phyloP scores from a whole-genome alignment of 1,140 invertebrate species.

The Euwallacea fornicatus region DNA sequence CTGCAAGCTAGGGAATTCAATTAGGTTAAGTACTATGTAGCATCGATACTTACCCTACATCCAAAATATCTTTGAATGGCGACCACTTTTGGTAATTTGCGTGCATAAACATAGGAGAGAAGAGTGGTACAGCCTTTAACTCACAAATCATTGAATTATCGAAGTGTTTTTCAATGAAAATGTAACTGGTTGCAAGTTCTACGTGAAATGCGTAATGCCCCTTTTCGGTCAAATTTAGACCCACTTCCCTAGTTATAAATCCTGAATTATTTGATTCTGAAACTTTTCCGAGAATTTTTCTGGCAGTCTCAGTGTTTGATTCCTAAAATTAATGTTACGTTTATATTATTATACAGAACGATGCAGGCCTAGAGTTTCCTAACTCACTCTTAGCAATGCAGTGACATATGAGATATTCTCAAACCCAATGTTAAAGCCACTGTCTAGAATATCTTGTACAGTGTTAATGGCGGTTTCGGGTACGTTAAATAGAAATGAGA shows the following conservation, averaged over 20 bases:
- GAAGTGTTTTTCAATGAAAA: conserved; percentile 45
- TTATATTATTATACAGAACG: not conserved
- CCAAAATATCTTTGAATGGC: conserved; percentile 45
- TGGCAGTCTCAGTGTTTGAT: not conserved
- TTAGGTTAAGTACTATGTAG: not conserved
- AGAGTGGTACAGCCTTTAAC: conserved; percentile 46
- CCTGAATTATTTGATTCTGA: conserved; percentile 6
- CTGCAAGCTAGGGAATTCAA: conserved; percentile 27
- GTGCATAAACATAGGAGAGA: conserved; percentile 41
- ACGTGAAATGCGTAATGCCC: conserved; percentile 48
- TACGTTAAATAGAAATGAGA: conserved; percentile 68
- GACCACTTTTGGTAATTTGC: conserved; percentile 46
- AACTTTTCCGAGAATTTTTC: conserved; percentile 14
- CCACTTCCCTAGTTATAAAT: conserved; percentile 25
- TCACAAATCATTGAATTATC: conserved; percentile 46
- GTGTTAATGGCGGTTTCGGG: conserved; percentile 65
- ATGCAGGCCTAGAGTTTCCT: not conserved
- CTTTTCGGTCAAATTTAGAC: conserved; percentile 41
- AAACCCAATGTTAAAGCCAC: conserved; percentile 41
- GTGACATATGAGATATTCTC: conserved; percentile 42
- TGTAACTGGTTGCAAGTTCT: conserved; percentile 45
- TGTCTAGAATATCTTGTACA: conserved; percentile 47
- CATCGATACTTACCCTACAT: conserved; percentile 43
- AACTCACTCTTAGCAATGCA: conserved; percentile 38
- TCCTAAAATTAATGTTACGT: not conserved